phyloP scores from a whole-genome alignment of 2,888 invertebrate genomes.

The Notodonta dromedarius region DNA sequence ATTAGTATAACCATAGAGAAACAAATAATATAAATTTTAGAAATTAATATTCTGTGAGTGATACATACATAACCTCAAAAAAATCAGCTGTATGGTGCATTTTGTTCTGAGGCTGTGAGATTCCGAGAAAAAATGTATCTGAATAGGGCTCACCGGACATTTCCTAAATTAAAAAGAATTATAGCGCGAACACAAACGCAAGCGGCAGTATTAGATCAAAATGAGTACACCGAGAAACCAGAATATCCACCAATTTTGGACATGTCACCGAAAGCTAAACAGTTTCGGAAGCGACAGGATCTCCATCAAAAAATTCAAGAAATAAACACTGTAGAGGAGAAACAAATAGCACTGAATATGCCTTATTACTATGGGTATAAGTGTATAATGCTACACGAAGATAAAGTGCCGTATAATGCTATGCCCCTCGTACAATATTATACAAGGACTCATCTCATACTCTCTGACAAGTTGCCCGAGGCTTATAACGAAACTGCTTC shows the following conservation, averaged over 20 bases:
- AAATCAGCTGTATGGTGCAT: not conserved
- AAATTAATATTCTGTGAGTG: too few species aligned
- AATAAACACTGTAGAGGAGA: constrained; percentile 91
- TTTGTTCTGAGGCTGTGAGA: too few species aligned
- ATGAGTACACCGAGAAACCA: constrained; percentile 72
- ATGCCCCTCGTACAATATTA: constrained; percentile 88
- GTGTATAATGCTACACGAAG: constrained; percentile 85
- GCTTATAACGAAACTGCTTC: constrained; percentile 78
- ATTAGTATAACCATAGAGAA: too few species aligned
- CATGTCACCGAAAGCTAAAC: constrained; percentile 75
- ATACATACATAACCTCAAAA: not conserved
- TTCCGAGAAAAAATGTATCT: constrained; percentile 54
- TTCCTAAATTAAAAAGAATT: constrained; percentile 61
- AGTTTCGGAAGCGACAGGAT: constrained; percentile 69
- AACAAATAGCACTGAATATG: constrained; percentile 92
- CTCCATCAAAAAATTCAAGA: constrained; percentile 85
- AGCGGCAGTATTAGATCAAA: constrained; percentile 56
- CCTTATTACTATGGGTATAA: constrained; percentile 92
- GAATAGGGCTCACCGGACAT: constrained; percentile 58
- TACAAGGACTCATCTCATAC: constrained; percentile 90
- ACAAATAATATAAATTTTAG: too few species aligned
- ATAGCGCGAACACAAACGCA: constrained; percentile 55
- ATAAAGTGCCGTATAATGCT: constrained; percentile 86
- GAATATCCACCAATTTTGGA: constrained; percentile 87
- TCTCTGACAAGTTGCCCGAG: constrained; percentile 84